phyloP scores from a whole-genome alignment of 2,888 invertebrate genomes.

The Oscheius myriophilus region DNA sequence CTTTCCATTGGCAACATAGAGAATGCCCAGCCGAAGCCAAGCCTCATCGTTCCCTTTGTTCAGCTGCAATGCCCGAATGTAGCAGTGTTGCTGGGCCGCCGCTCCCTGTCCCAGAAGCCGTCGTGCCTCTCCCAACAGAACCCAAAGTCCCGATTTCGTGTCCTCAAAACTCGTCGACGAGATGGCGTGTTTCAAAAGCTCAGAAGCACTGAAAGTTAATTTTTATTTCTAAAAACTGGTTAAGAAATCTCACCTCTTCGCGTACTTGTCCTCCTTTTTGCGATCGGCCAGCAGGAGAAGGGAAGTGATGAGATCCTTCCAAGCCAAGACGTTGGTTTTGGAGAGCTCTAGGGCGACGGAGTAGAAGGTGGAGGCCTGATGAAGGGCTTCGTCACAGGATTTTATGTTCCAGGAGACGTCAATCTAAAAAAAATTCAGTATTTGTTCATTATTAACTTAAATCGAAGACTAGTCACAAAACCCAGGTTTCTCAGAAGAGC shows the following conservation, averaged over 20 bases:
- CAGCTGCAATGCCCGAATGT: slow-evolving; percentile 39
- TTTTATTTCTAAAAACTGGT: neutral
- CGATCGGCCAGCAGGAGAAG: slow-evolving; percentile 33
- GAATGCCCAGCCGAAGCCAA: slow-evolving; percentile 38
- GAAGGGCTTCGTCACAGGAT: slow-evolving; percentile 9
- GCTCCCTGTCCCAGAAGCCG: slow-evolving; percentile 21
- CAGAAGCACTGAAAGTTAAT: slow-evolving; percentile 15
- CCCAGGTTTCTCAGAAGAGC: no score
- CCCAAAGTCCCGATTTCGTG: slow-evolving; percentile 42
- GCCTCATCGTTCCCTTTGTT: slow-evolving; percentile 46
- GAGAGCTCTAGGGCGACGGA: slow-evolving; percentile 31
- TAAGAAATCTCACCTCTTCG: slow-evolving; percentile 3
- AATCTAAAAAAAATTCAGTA: slow-evolving; percentile 35
- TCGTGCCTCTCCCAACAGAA: slow-evolving; percentile 36
- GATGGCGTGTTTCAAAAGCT: slow-evolving; percentile 34
- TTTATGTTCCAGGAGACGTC: slow-evolving; percentile 33
- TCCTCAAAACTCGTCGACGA: slow-evolving; percentile 25
- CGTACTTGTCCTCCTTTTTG: slow-evolving; percentile 25
- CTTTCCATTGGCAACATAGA: slow-evolving; percentile 36
- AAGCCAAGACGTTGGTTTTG: slow-evolving; percentile 30
- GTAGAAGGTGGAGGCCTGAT: slow-evolving; percentile 35
- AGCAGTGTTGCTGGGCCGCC: slow-evolving; percentile 39
- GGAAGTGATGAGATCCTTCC: slow-evolving; percentile 39
- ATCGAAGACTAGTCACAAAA: no score
- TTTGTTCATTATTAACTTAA: no score